Percentiles rank a stretch among this genome's conserved stretches.
Evolutionary conservation across 2,113 vertebrate genomes (phyloP).

Genomic region (Spermophilus dauricus): DNA sequence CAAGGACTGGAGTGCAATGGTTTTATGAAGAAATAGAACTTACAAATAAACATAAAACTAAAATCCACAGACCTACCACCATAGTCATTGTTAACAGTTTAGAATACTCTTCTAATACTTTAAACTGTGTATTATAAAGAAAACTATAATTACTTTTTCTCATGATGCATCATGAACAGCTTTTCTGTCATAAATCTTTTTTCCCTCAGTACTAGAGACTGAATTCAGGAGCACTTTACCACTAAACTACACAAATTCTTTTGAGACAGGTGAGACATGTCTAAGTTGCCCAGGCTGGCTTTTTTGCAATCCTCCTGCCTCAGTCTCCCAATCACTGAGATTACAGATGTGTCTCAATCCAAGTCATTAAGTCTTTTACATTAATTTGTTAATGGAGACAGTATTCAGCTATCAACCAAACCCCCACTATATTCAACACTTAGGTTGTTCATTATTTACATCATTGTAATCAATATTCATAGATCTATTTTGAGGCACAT

Average conservation of each 20-base stretch:
- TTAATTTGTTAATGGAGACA: not conserved
- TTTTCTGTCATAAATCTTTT: too few species aligned
- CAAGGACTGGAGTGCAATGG: too few species aligned
- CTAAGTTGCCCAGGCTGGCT: not conserved
- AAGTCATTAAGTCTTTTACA: slow-evolving; percentile 33
- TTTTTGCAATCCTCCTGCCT: not conserved
- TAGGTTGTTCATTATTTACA: slow-evolving; percentile 14
- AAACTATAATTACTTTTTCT: not conserved
- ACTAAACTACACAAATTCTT: too few species aligned
- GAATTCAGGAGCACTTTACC: not conserved
- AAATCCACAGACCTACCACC: not conserved
- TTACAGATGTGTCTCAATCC: not conserved
- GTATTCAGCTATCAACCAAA: slow-evolving; percentile 43
- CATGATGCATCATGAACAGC: not conserved
- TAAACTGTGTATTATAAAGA: slow-evolving; percentile 5
- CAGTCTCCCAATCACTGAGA: not conserved
- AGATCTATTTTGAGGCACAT: slow-evolving; percentile 22
- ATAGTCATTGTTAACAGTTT: slow-evolving; percentile 34
- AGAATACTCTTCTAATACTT: not conserved
- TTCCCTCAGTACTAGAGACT: not conserved
- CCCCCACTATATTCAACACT: not conserved
- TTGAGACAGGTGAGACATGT: not conserved
- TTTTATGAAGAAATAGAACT: not conserved
- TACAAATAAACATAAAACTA: not conserved
- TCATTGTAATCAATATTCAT: slow-evolving; percentile 26